A percentile compares a stretch with the other conserved stretches of the same genome.
phyloP scores from a whole-genome alignment of 2,797 vertebrate species.

The Ambastaia sidthimunki region DNA sequence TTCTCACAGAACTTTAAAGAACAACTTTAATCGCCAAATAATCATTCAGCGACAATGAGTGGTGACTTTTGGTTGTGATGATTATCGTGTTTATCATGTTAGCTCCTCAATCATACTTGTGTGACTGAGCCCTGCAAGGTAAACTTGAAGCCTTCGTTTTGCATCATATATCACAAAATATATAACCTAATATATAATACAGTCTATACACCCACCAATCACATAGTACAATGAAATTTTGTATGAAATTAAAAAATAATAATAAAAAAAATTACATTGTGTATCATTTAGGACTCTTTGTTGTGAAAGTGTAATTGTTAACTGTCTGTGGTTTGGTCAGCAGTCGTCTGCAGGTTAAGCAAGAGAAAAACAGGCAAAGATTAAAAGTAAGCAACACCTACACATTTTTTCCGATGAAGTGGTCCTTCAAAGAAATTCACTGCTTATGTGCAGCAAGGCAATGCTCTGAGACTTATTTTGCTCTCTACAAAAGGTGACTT shows the following conservation, averaged over 20 bases:
- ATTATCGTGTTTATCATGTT: too few species aligned
- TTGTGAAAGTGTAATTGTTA: constrained; percentile 38
- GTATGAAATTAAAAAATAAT: background rate
- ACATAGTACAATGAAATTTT: background rate
- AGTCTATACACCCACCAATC: background rate
- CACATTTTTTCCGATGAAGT: constrained; percentile 75
- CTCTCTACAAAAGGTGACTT: constrained; percentile 60
- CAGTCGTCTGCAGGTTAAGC: constrained; percentile 54
- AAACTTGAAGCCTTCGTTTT: background rate
- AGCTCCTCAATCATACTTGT: background rate
- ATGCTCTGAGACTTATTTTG: constrained; percentile 61
- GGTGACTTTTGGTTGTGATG: background rate
- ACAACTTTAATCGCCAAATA: background rate
- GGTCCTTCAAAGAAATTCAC: constrained; percentile 74
- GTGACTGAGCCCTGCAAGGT: background rate
- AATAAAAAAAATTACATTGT: background rate
- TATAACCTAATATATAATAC: background rate
- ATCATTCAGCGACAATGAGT: background rate
- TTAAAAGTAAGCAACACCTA: constrained; percentile 69
- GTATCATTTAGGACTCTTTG: constrained; percentile 6
- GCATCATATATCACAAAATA: background rate
- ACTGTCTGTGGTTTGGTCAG: constrained; percentile 59
- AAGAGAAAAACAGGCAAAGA: constrained; percentile 63
- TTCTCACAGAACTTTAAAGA: background rate
- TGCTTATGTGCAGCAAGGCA: constrained; percentile 62